These are phyloP conservation scores for Climacteris rufus DNA, from an alignment of 2,113 vertebrate genomes.

Conservation along the genomic window DNA sequence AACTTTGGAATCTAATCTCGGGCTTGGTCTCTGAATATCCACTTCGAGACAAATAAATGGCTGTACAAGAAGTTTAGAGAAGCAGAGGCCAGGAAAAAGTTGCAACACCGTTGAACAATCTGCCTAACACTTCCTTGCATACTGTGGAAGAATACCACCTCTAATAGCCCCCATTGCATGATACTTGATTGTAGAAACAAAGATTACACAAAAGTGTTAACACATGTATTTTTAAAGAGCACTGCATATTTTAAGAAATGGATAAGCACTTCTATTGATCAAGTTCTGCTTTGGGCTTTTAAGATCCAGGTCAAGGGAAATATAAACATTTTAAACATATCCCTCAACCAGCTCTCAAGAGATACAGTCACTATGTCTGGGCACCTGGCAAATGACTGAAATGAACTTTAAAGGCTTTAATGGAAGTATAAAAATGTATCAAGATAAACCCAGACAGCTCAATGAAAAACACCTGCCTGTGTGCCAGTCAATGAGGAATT, in stretches of 20 bases:
- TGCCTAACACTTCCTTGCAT: background rate
- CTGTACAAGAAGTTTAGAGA: background rate
- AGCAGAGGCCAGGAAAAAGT: background rate
- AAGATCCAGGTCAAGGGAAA: background rate
- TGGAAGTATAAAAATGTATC: conserved; percentile 9
- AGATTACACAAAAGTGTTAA: background rate
- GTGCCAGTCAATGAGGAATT: background rate
- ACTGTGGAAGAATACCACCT: background rate
- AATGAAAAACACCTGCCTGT: conserved; percentile 6
- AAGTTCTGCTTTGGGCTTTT: conserved; percentile 1
- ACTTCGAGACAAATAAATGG: background rate
- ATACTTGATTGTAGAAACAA: background rate
- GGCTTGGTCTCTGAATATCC: background rate
- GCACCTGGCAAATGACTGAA: background rate
- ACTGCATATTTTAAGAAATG: background rate
- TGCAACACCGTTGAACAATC: background rate
- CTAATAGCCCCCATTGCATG: background rate
- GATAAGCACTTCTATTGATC: background rate
- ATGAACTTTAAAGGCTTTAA: conserved; percentile 12
- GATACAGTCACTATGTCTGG: background rate
- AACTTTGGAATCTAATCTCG: background rate
- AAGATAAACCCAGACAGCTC: conserved; percentile 13
- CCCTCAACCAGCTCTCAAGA: background rate
- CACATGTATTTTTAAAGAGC: conserved; percentile 7
- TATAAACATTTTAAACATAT: conserved; percentile 25